Conservation (phyloP, 2,797 vertebrate species). For the Crocodylus rhombifer region DNA sequence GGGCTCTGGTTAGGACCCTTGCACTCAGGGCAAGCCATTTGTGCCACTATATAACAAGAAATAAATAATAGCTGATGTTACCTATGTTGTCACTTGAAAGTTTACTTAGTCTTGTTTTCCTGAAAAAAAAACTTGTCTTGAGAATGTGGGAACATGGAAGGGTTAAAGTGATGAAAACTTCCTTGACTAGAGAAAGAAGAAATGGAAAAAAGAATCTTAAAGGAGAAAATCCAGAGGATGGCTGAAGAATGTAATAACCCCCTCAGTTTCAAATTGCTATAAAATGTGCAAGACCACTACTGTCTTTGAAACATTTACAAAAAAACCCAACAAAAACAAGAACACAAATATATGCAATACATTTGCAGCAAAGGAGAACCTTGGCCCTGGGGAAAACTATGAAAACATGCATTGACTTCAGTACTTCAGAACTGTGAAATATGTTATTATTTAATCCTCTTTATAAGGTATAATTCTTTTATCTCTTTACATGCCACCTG, state of each 20-base stretch:
- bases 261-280: neutral
- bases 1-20: no score
- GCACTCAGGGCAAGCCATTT: no score
- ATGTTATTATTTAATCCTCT: no score
- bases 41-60: no score
- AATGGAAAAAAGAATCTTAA: neutral
- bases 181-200: neutral
- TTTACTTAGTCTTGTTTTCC: neutral
- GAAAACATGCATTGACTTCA: no score
- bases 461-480: no score
- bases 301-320: neutral
- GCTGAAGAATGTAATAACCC: neutral
- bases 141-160: neutral
- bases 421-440: no score
- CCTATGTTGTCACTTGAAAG: neutral
- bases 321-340: neutral
- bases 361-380: no score
- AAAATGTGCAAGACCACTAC: neutral
- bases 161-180: neutral
- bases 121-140: neutral
- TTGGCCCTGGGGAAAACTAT: no score
- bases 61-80: neutral
- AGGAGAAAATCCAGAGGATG: neutral
- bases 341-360: no score
- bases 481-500: no score